Evolutionary conservation across 2,113 vertebrate species (phyloP).

Genomic region (Ramphastos sulfuratus): DNA sequence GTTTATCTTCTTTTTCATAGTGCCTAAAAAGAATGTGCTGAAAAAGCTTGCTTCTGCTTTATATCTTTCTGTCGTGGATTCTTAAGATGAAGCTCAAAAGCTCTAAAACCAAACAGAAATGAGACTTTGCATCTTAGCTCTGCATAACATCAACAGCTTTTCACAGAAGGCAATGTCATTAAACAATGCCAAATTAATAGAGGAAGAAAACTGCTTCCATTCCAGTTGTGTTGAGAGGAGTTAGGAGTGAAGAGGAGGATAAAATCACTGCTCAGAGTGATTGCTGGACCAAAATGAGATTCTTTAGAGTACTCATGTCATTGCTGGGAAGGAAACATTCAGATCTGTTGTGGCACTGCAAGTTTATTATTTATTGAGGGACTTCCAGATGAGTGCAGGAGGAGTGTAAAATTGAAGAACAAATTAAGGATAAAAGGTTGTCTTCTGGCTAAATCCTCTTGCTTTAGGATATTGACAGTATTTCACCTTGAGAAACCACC

Average conservation of each 20-base stretch:
- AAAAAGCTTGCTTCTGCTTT: not conserved
- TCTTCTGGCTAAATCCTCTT: conserved; percentile 8
- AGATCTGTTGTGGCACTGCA: not conserved
- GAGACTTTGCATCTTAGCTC: not conserved
- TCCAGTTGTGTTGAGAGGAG: not conserved
- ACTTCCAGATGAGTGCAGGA: not conserved
- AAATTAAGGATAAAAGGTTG: conserved; percentile 38
- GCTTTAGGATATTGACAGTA: not conserved
- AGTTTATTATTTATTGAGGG: conserved; percentile 28
- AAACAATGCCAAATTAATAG: not conserved
- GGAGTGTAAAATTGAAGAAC: conserved; percentile 36
- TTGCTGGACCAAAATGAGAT: not conserved
- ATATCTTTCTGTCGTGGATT: not conserved
- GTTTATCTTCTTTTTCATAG: not conserved
- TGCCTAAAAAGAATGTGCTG: not conserved
- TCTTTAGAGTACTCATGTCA: not conserved
- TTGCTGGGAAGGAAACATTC: not conserved
- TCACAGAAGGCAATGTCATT: not conserved
- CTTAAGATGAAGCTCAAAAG: not conserved
- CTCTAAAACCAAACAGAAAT: not conserved
- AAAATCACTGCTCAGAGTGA: not conserved
- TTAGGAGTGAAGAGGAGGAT: not conserved
- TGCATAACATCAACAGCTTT: not conserved
- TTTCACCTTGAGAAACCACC: not conserved
- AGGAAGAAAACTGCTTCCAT: not conserved